Evolutionary conservation across 2,888 invertebrate genomes (phyloP).

Genomic region (Hemaris fuciformis): DNA sequence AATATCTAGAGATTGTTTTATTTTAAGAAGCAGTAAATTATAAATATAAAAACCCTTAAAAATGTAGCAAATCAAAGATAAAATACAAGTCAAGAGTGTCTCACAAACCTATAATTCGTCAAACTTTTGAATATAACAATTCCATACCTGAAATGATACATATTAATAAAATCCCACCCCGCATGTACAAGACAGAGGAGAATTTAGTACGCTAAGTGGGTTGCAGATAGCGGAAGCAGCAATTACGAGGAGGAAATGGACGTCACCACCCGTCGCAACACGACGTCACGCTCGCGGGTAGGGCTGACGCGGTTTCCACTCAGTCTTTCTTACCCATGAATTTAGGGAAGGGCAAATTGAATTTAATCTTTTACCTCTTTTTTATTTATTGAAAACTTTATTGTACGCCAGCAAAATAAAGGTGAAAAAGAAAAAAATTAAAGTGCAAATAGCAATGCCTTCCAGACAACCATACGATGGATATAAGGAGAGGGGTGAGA

Average conservation of each 20-base stretch:
- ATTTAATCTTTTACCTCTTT: neutral
- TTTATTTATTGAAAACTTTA: no score
- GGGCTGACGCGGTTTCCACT: conserved; percentile 40
- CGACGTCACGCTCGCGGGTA: conserved; percentile 28
- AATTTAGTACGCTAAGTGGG: conserved; percentile 61
- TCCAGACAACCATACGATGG: no score
- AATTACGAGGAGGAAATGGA: conserved; percentile 66
- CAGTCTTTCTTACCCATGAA: neutral
- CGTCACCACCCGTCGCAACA: conserved; percentile 43
- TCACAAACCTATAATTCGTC: no score
- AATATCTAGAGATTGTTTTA: no score
- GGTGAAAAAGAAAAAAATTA: no score
- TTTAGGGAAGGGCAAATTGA: neutral
- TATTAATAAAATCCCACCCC: neutral
- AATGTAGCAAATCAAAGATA: no score
- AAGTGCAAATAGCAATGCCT: no score
- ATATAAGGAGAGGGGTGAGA: no score
- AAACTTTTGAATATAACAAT: neutral
- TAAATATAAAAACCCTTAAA: no score
- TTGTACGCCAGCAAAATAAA: no score
- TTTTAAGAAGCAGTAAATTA: no score
- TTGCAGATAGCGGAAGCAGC: conserved; percentile 61
- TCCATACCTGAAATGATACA: neutral
- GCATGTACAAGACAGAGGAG: conserved; percentile 23
- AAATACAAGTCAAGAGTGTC: no score